These are phyloP conservation scores for Galeopsomyia nigrocyanea DNA, from an alignment of 2,888 invertebrate species.

Conservation along the genomic window DNA sequence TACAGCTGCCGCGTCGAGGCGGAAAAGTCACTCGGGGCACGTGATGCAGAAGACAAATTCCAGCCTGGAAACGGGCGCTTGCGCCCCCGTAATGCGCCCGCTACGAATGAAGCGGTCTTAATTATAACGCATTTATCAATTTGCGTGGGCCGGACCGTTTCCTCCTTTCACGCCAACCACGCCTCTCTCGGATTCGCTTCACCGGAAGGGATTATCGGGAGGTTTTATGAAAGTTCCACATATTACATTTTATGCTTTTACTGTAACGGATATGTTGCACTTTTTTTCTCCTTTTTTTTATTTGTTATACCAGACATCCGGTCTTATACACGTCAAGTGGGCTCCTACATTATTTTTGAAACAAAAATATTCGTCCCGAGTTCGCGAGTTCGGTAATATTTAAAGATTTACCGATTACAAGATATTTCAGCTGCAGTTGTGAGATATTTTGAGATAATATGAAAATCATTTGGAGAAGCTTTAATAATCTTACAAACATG, in stretches of 20 bases:
- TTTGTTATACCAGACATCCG: too few relatives aligned
- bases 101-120: slow-evolving; percentile 21
- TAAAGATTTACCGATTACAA: too few relatives aligned
- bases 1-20: neutral
- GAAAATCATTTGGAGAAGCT: too few relatives aligned
- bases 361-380: too few relatives aligned
- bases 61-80: neutral
- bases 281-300: slow-evolving; percentile 16
- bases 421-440: too few relatives aligned
- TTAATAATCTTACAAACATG: too few relatives aligned
- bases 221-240: neutral
- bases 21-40: slow-evolving; percentile 6
- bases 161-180: slow-evolving; percentile 9
- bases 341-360: too few relatives aligned
- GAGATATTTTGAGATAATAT: too few relatives aligned
- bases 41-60: slow-evolving; percentile 23
- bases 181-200: slow-evolving; percentile 5
- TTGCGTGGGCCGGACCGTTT: slow-evolving; percentile 11
- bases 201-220: neutral
- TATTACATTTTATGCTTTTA: slow-evolving; percentile 34
- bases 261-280: neutral
- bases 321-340: too few relatives aligned
- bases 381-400: too few relatives aligned
- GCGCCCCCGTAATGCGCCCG: neutral
- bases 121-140: slow-evolving; percentile 12